Base-by-base conservation (phyloP, 1,140 invertebrate species). In the Agrilus planipennis region DNA sequence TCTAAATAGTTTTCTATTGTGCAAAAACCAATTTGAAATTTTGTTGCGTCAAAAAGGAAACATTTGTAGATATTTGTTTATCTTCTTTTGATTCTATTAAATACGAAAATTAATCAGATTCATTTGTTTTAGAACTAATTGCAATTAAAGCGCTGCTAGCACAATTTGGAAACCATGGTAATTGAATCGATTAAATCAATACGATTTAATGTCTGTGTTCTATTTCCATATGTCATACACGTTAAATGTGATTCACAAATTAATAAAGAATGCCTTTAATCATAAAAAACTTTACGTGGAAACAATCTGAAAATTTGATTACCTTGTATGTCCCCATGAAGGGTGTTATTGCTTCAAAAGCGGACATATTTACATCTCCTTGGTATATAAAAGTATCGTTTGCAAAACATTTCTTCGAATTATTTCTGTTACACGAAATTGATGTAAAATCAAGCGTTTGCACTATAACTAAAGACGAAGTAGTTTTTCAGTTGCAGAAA, bases 201-300 rank as follows among this genome's bases (percentile, higher is more conserved):
- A n/a, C n/a, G n/a, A n/a, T n/a, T n/a, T n/a, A n/a, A n/a, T n/a
- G n/a, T n/a, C n/a, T n/a, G n/a, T n/a, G n/a, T n/a, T n/a, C n/a
- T n/a, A n/a, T n/a, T n/a, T n/a, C n/a, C n/a, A n/a, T n/a, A n/a
- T n/a, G n/a, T n/a, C n/a, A n/a, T n/a, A n/a, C n/a, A n/a, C n/a
- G n/a, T n/a, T n/a, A n/a, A n/a, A n/a, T 25, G 23, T 25, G 32
- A 21, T 40, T 25, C 16, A 36, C 44, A 47, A 47, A 45, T 34
- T 18, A 22, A 39, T 23, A 64, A 55, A 47, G n/a, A n/a, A 82
- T 83, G 79, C 77, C 79, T n/a, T 74, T 83, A 49, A 45, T 79
- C 50, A 62, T 82, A 4, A 79, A 78, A 63, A 70, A 81, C 63
- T 79, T 67, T 50, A 70, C 65, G 28, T 84, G 80, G 80, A 71